Conservation (phyloP, 2,888 invertebrate genomes). For the Drosophila maculinotata region DNA sequence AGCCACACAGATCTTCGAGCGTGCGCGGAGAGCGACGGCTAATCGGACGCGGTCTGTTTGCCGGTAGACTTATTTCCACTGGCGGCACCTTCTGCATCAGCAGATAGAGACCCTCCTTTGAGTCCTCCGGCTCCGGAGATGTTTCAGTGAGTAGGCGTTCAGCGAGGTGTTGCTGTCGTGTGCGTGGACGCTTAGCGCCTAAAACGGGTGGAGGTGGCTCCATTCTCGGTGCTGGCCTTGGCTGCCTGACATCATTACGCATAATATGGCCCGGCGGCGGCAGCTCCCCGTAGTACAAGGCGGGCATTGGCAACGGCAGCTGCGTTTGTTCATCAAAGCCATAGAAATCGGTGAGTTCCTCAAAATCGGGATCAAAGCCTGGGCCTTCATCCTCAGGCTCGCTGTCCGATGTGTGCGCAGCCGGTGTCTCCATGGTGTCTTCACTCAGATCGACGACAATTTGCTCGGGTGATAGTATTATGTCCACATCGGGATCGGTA, state of each 20-base stretch:
- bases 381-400: slow-evolving; percentile 25
- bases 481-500: slow-evolving; percentile 44
- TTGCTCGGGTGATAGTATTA: slow-evolving; percentile 35
- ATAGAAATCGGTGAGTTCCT: slow-evolving; percentile 45
- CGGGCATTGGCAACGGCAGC: slow-evolving; percentile 34
- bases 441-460: slow-evolving; percentile 62
- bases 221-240: slow-evolving; percentile 2
- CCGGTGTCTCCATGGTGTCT: slow-evolving; percentile 37
- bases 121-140: slow-evolving; percentile 29
- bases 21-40: slow-evolving; percentile 5
- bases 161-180: slow-evolving; percentile 46
- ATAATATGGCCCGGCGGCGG: too few species aligned
- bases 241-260: too few species aligned
- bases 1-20: slow-evolving; percentile 50
- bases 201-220: slow-evolving; percentile 6
- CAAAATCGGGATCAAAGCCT: slow-evolving; percentile 43
- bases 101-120: slow-evolving; percentile 42
- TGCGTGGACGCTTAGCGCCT: slow-evolving; percentile 34
- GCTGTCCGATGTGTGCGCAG: slow-evolving; percentile 12
- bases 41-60: not conserved
- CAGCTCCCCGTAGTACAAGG: slow-evolving; percentile 44
- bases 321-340: slow-evolving; percentile 56
- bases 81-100: slow-evolving; percentile 57
- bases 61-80: slow-evolving; percentile 9
- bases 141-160: slow-evolving; percentile 7